A percentile compares a stretch with the other conserved stretches of the same genome.
Evolutionary conservation across 2,113 vertebrate species (phyloP).

Genomic region (Drymodes brunneopygia): DNA sequence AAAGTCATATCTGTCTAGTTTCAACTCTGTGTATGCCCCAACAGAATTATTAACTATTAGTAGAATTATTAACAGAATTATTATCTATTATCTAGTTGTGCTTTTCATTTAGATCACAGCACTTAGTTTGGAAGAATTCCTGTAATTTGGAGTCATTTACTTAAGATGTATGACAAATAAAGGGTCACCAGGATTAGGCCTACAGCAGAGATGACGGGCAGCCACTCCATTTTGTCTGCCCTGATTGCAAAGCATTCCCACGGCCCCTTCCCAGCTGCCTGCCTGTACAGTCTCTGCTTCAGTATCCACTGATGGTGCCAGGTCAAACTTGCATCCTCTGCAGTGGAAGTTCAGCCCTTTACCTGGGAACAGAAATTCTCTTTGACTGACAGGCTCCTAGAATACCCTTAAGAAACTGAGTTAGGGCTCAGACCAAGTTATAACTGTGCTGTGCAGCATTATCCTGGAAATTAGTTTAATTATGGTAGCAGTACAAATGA

Average conservation of each 20-base stretch:
- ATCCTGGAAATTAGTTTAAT: background rate
- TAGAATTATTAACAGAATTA: background rate
- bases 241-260: background rate
- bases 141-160: background rate
- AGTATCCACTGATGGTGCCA: background rate
- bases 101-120: background rate
- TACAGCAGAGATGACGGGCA: background rate
- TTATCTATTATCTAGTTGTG: too few species aligned
- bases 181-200: background rate
- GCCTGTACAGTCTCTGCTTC: accelerated
- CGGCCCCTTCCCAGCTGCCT: background rate
- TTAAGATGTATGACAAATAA: background rate
- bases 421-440: background rate
- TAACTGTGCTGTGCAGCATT: background rate
- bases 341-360: background rate
- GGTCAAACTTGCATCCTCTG: background rate
- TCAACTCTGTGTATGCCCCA: background rate
- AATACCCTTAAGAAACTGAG: background rate
- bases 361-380: background rate
- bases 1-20: background rate
- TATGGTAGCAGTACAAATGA: background rate
- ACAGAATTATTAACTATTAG: background rate
- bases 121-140: background rate
- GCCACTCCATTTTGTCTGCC: background rate
- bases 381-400: background rate